Conservation (phyloP, 2,888 invertebrate species). For the Clitarchus hookeri region DNA sequence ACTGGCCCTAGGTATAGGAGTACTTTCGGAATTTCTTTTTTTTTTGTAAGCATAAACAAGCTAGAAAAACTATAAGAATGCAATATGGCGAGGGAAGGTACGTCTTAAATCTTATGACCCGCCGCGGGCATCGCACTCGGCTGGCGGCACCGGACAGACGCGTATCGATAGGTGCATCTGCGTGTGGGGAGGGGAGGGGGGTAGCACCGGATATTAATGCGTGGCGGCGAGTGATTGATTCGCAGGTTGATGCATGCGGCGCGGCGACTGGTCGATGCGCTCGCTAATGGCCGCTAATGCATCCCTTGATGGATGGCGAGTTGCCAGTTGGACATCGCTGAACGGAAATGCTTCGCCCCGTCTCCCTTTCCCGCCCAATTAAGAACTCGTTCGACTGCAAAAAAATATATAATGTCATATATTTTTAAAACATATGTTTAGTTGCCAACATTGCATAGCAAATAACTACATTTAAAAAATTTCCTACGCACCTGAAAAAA, state of each 20-base stretch:
- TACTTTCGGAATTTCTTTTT: too few species aligned
- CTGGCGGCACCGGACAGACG: background rate
- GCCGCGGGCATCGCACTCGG: background rate
- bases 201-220: background rate
- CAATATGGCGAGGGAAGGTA: too few species aligned
- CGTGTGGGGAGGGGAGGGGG: background rate
- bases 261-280: background rate
- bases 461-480: too few species aligned
- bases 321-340: background rate
- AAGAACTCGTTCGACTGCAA: too few species aligned
- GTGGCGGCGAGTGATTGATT: background rate
- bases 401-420: too few species aligned
- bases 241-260: background rate
- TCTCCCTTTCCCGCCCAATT: background rate
- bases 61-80: too few species aligned
- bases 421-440: too few species aligned
- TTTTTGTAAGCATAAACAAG: too few species aligned
- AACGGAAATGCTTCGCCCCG: background rate
- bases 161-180: background rate
- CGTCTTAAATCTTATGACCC: too few species aligned
- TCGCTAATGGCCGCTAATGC: conserved; percentile 9
- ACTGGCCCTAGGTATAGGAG: too few species aligned
- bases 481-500: too few species aligned
- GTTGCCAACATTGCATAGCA: too few species aligned
- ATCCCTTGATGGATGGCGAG: background rate